A percentile compares a stretch with the other conserved stretches of the same genome.
phyloP scores from a whole-genome alignment of 2,888 invertebrate species.

The Omphaloscelis lunosa region DNA sequence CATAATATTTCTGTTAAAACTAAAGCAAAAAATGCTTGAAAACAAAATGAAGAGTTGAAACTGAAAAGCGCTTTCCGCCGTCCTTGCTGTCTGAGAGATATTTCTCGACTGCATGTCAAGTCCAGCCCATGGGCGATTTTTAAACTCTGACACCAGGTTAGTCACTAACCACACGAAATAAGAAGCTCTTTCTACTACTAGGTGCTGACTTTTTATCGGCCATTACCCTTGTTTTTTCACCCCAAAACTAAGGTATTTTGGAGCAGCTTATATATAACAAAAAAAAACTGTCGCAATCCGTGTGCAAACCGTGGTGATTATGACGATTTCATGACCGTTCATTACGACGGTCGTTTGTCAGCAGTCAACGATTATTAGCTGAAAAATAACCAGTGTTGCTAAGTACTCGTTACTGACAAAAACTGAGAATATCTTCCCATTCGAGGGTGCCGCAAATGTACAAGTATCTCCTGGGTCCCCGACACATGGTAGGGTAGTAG shows the following conservation, averaged over 20 bases:
- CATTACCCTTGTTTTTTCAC: neutral
- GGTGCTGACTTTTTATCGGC: neutral
- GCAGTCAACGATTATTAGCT: too few relatives aligned
- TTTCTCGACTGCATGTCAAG: too few relatives aligned
- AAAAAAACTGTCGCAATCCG: neutral
- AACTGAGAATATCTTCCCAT: neutral
- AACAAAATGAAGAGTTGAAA: neutral
- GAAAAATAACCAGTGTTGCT: neutral
- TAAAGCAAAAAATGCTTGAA: neutral
- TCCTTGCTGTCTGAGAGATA: too few relatives aligned
- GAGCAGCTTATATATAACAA: neutral
- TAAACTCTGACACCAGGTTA: too few relatives aligned
- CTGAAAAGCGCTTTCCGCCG: too few relatives aligned
- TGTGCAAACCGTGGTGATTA: slow-evolving; percentile 29
- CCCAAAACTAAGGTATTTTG: too few relatives aligned
- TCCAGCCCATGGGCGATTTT: too few relatives aligned
- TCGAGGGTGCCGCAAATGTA: too few relatives aligned
- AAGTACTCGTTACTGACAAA: neutral
- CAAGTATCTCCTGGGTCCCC: too few relatives aligned
- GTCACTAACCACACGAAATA: too few relatives aligned
- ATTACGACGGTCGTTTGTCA: neutral
- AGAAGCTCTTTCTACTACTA: neutral
- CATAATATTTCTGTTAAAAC: neutral
- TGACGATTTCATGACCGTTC: neutral
- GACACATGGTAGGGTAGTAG: too few relatives aligned